A percentile compares a stretch with the other conserved stretches of the same genome.
phyloP scores from a whole-genome alignment of 2,797 vertebrate genomes.

The Tauraco hartlaubi region DNA sequence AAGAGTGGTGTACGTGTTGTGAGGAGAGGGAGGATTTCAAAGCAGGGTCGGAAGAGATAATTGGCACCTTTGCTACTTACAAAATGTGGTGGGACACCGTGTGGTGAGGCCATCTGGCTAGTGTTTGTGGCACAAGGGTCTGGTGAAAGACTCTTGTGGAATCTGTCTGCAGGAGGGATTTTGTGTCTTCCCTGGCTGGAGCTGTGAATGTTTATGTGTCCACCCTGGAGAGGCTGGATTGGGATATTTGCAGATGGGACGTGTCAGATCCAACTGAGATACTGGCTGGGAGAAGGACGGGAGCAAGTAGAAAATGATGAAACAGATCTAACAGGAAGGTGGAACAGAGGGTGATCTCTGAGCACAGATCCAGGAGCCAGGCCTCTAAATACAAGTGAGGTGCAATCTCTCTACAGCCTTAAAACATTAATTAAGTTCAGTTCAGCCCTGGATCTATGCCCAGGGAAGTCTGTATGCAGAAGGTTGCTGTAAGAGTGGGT shows the following conservation, averaged over 20 bases:
- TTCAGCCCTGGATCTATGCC: neutral
- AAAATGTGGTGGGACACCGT: neutral
- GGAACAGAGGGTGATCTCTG: neutral
- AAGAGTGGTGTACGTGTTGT: neutral
- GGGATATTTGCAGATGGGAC: conserved; percentile 11
- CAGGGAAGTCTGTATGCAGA: neutral
- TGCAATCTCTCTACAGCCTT: neutral
- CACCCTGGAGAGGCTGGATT: neutral
- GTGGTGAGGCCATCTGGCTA: conserved; percentile 42
- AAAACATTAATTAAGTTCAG: neutral
- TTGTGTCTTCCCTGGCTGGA: neutral
- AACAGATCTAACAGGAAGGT: neutral
- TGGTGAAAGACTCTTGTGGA: neutral
- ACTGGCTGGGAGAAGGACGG: neutral
- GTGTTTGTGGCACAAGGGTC: neutral
- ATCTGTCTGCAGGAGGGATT: neutral
- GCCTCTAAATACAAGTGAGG: neutral
- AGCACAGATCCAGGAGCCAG: neutral
- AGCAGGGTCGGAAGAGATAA: neutral
- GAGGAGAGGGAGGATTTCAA: neutral
- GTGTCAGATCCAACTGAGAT: neutral
- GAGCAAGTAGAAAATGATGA: neutral
- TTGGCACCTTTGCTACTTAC: conserved; percentile 10
- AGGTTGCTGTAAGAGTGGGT: neutral
- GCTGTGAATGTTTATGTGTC: neutral